Base-by-base conservation (phyloP, 2,888 invertebrate species). In the Lepidocyrtoides sp. region DNA sequence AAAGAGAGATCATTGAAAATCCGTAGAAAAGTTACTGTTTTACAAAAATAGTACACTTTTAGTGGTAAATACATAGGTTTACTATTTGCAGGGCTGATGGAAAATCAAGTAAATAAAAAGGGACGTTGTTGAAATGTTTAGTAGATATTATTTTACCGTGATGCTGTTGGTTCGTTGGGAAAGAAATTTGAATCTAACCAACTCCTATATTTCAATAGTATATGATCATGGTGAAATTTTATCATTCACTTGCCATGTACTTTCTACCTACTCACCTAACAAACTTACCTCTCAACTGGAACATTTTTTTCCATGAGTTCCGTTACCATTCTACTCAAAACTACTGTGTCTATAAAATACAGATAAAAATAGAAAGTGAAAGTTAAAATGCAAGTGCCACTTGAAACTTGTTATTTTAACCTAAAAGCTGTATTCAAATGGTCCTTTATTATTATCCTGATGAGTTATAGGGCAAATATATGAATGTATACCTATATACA, bases 391-490 rank as follows among this genome's bases (percentile, higher is more conserved):
- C 23, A 75, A 75, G 75, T 75, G 48, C 75, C 48, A 75, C 75
- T 75, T 75, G 75, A 75, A 75, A 75, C 75, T 75, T 75, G 75
- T 75, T 75, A 75, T 75, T 75, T 75, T 75, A 75, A 75, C 75
- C 75, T 75, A 75, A 75, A 75, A 75, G 75, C 75, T 51, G 44
- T 75, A 75, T 75, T 75, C 75, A 75, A 75, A 75, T 48, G 75
- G 17, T 75, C 48, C 75, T 75, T 44, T 75, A 75, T 75, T 75
- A 75, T 75, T 75, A 75, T 75, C 75, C n/a, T n/a, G 75, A 75
- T 75, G 75, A 75, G 17, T 32, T n/a, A 41, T 48, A 72, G 48
- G n/a, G 51, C 12, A 48, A n/a, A 75, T 20, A 26, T 29, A 20
- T 63, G 7, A 20, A 4, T 57, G 57, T n/a, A n/a, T n/a, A n/a